Conservation (phyloP, 2,113 vertebrate genomes). For the Hydrolagus affinis region DNA sequence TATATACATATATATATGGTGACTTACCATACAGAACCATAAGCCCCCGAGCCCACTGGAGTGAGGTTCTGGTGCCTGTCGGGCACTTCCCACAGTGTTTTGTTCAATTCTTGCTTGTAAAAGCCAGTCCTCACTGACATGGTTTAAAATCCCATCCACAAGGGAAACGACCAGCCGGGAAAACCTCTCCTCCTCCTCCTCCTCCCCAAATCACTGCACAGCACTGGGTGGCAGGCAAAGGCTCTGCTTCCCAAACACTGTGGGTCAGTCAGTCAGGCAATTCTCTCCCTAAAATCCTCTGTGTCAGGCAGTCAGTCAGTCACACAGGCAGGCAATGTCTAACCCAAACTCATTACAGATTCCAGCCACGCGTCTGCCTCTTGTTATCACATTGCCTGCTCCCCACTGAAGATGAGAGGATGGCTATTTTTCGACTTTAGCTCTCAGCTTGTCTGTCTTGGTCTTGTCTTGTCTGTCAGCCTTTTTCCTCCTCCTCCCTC, state of each 20-base stretch:
- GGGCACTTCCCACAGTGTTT: conserved; percentile 65
- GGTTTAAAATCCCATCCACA: conserved; percentile 28
- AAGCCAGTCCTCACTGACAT: conserved; percentile 55
- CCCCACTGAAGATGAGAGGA: too few relatives aligned
- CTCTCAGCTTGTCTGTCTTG: too few relatives aligned
- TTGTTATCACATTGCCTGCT: not conserved
- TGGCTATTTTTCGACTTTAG: too few relatives aligned
- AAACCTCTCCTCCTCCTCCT: not conserved
- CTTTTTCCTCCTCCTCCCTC: too few relatives aligned
- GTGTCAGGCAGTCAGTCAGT: too few relatives aligned
- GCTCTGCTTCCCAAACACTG: too few relatives aligned
- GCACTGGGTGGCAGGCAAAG: too few relatives aligned
- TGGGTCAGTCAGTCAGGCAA: too few relatives aligned
- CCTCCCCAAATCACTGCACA: not conserved
- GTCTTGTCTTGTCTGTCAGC: too few relatives aligned
- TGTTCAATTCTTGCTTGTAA: conserved; percentile 61
- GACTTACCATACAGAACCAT: conserved; percentile 66
- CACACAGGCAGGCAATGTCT: not conserved
- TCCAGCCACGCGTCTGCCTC: not conserved
- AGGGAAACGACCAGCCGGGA: not conserved
- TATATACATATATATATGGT: too few relatives aligned
- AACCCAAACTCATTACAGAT: conserved; percentile 16
- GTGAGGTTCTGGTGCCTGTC: conserved; percentile 59
- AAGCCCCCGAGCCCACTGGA: conserved; percentile 64
- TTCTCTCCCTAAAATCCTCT: too few relatives aligned